Conservation (phyloP, 2,797 vertebrate genomes). For the Esox lucius region DNA sequence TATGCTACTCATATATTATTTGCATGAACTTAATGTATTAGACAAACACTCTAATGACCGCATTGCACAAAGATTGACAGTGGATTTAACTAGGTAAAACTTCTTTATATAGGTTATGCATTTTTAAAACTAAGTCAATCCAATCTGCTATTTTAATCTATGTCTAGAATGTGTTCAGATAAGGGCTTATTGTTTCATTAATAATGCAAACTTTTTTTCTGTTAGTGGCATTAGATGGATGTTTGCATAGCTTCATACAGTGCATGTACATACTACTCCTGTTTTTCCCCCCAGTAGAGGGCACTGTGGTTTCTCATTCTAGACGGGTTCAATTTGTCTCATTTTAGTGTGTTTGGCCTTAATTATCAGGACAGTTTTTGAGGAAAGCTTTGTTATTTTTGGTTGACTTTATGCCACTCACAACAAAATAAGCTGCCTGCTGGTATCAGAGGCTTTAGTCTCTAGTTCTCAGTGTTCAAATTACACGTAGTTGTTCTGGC, state of each 20-base stretch:
- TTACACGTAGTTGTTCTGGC: slow-evolving; percentile 39
- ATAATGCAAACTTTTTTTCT: slow-evolving; percentile 13
- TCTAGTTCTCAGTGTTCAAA: slow-evolving; percentile 33
- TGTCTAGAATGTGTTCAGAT: background rate
- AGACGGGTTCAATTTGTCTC: slow-evolving; percentile 5
- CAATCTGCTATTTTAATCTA: background rate
- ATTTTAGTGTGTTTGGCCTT: slow-evolving; percentile 17
- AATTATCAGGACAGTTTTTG: slow-evolving; percentile 62
- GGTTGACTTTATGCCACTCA: slow-evolving; percentile 60
- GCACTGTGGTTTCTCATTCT: slow-evolving; percentile 70
- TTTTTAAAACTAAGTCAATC: background rate
- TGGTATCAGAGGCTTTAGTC: slow-evolving; percentile 37
- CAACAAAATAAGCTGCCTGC: slow-evolving; percentile 61
- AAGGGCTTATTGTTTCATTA: background rate
- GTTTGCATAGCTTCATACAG: background rate
- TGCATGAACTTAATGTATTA: background rate
- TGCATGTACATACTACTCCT: background rate
- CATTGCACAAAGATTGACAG: background rate
- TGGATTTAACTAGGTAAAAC: background rate
- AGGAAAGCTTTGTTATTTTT: slow-evolving; percentile 67
- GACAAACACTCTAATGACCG: background rate
- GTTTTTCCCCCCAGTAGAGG: slow-evolving; percentile 69
- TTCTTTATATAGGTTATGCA: background rate
- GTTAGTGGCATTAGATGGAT: background rate
- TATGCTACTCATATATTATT: background rate